Percentiles rank a stretch among this genome's conserved stretches.
These are phyloP conservation scores for Spongilla lacustris DNA, from an alignment of 37 sponge, comb jelly and placozoan genomes.

Conservation along the genomic window DNA sequence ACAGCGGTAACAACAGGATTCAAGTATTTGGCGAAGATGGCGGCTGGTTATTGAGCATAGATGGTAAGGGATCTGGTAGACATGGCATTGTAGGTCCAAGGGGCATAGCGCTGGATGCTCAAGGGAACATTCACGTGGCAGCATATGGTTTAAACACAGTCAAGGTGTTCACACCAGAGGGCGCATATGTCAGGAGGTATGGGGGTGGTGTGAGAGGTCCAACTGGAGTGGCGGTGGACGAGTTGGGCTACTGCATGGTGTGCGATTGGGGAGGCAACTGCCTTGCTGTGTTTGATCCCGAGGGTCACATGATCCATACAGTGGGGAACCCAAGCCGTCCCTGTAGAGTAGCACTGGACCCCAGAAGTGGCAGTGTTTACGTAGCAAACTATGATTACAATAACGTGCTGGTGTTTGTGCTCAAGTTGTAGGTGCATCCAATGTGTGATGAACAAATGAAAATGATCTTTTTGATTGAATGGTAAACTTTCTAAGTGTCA, in stretches of 20 bases:
- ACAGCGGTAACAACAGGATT: neutral
- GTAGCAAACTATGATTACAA: neutral
- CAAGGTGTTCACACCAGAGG: constrained; percentile 11
- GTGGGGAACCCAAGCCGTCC: neutral
- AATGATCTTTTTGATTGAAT: no score
- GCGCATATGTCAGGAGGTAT: constrained; percentile 2
- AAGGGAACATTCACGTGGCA: constrained; percentile 29
- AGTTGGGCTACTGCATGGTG: constrained; percentile 10
- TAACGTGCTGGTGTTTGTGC: neutral
- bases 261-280: constrained; percentile 25
- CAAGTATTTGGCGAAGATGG: neutral
- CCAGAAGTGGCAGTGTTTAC: neutral
- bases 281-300: constrained; percentile 22
- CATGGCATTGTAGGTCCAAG: constrained; percentile 4
- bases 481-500: no score
- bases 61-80: neutral
- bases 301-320: constrained; percentile 4
- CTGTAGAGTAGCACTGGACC: neutral
- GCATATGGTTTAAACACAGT: constrained; percentile 12
- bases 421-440: neutral
- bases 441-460: neutral
- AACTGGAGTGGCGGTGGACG: constrained; percentile 23
- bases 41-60: neutral
- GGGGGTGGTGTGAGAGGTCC: constrained; percentile 3
- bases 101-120: constrained; percentile 7